Conservation (phyloP, 2,888 invertebrate species). For the Trypoxylon attenuatum region DNA sequence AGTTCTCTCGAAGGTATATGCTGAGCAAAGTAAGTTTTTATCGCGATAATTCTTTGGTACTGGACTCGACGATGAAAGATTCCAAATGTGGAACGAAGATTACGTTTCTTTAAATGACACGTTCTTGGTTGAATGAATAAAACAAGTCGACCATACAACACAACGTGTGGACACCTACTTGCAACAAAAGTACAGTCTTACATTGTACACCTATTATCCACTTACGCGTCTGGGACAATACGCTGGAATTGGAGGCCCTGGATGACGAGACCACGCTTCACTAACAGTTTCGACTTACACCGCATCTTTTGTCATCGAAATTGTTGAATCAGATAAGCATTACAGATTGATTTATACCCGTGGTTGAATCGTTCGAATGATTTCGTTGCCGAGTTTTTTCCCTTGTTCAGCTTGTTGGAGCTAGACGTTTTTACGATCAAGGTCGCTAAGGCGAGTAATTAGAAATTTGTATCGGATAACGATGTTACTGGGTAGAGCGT, state of each 20-base stretch:
- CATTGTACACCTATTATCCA: constrained; percentile 63
- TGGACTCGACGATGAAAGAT: constrained; percentile 11
- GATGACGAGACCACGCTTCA: constrained; percentile 60
- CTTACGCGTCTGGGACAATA: constrained; percentile 65
- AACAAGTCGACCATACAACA: constrained; percentile 44
- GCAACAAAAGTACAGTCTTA: constrained; percentile 55
- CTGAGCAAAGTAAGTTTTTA: too few species aligned
- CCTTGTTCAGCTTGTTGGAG: not conserved
- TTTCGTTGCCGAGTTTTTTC: not conserved
- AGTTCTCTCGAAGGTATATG: too few species aligned
- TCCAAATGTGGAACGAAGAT: constrained; percentile 42
- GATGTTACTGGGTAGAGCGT: too few species aligned
- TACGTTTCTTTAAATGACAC: constrained; percentile 33
- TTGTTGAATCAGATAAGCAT: constrained; percentile 11
- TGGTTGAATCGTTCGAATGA: constrained; percentile 7
- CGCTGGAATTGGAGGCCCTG: constrained; percentile 63
- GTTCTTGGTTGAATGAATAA: constrained; percentile 48
- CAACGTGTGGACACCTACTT: constrained; percentile 56
- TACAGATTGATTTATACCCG: constrained; percentile 8
- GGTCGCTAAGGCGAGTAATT: too few species aligned
- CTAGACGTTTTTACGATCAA: too few species aligned
- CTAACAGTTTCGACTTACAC: constrained; percentile 46
- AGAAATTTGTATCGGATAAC: too few species aligned
- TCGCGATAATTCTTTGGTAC: too few species aligned
- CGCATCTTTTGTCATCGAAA: constrained; percentile 44